Evolutionary conservation across 2,888 invertebrate species (phyloP), one percentile per base, ranked within the genome.

Genomic region (Acrocyrtus sp.): DNA sequence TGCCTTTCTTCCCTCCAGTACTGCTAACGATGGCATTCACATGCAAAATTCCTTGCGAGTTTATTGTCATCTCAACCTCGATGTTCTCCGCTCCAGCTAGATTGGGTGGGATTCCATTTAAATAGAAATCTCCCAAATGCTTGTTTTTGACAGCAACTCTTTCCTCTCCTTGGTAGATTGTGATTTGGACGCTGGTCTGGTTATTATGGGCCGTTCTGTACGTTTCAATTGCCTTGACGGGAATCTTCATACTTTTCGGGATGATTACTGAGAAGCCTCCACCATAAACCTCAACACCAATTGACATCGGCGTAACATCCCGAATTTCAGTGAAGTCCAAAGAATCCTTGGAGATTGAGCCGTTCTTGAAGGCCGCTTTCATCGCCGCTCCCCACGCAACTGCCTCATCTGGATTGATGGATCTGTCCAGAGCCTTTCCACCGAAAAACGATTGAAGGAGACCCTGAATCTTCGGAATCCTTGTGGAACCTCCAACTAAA

Each of bases 371-470:
- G 3, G 91, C 91, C 0, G 91, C 91, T 82, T 92, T 91, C 0
- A 91, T 88, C 0, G 91, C 91, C 0, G 91, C 92, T 19, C 91
- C 91, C 82, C 91, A 92, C 0, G 92, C 92, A 2, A 93, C 92
- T 0, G 92, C 92, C 84, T 95, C 94, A 82, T 92, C 91, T 2
- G 88, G 92, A 82, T 92, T 92, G 82, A 92, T 92, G 48, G 90
- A 90, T 47, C 91, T 85, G 83, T 92, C 92, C 17, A 92, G 84
- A 47, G 88, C 86, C 84, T 91, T 92, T 8, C 88, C 91, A 79
- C 88, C 88, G 87, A 93, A 93, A 86, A 89, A 92, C 83, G 90
- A 90, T 84, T 91, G 89, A 27, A 93, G 85, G 77, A 93, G 83
- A 73, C 85, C 89, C 84, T 92, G 92, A 43, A 93, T 89, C 83